phyloP scores from a whole-genome alignment of 2,797 vertebrate species.

The Champsocephalus esox region DNA sequence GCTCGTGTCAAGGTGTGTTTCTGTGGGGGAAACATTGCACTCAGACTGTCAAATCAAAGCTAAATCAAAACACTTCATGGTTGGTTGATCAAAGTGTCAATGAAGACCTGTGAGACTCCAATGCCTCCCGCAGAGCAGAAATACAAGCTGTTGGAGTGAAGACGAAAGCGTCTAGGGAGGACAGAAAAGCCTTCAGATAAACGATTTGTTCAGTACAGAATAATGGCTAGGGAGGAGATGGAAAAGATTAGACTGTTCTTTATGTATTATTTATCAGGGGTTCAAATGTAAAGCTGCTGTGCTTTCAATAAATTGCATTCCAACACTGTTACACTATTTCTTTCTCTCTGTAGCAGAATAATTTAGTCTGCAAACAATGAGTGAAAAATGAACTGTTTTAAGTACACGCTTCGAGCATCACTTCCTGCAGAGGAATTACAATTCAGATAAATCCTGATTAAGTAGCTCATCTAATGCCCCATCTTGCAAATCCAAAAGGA shows the following conservation, averaged over 20 bases:
- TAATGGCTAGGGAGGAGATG: constrained; percentile 25
- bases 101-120: constrained; percentile 55
- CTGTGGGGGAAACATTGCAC: background rate
- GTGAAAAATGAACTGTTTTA: constrained; percentile 16
- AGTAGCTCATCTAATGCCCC: constrained; percentile 25
- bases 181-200: constrained; percentile 37
- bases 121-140: constrained; percentile 50
- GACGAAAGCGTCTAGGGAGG: constrained; percentile 35
- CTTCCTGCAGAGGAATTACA: constrained; percentile 24
- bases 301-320: constrained; percentile 26
- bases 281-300: constrained; percentile 19
- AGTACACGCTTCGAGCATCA: background rate
- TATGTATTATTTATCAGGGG: constrained; percentile 41
- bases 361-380: constrained; percentile 19
- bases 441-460: constrained; percentile 45
- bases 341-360: background rate
- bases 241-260: constrained; percentile 25
- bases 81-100: constrained; percentile 67
- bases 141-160: constrained; percentile 50
- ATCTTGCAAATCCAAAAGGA: constrained; percentile 28
- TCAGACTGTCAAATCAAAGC: constrained; percentile 70
- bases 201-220: constrained; percentile 27
- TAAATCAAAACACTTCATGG: constrained; percentile 70
- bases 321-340: background rate
- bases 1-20: constrained; percentile 56